Evolutionary conservation across 1,140 invertebrate genomes (phyloP).

Genomic region (Drosophila bocqueti): DNA sequence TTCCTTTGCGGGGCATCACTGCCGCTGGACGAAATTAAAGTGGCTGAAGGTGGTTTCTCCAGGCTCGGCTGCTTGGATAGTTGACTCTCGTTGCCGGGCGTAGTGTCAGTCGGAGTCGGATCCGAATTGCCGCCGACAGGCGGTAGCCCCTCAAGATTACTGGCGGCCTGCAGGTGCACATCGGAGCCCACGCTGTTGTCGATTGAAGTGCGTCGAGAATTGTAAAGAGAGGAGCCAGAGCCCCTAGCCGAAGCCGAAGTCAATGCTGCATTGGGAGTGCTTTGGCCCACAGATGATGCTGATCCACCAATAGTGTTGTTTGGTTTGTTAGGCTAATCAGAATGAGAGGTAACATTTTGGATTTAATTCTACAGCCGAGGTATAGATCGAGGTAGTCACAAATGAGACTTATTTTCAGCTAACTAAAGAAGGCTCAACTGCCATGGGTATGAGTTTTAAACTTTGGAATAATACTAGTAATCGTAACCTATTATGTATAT

Average conservation of each 20-base stretch:
- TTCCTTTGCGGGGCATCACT: slow-evolving; percentile 39
- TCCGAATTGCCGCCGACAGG: slow-evolving; percentile 35
- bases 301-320: slow-evolving; percentile 41
- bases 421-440: not conserved
- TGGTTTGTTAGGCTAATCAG: slow-evolving; percentile 51
- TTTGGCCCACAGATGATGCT: slow-evolving; percentile 61
- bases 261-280: slow-evolving; percentile 68
- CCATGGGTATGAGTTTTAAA: not conserved
- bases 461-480: not conserved
- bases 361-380: not conserved
- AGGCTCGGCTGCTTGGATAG: slow-evolving; percentile 75
- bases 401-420: not conserved
- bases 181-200: slow-evolving; percentile 79
- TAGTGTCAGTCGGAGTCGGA: slow-evolving; percentile 51
- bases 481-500: too few species aligned
- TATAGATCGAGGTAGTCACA: not conserved
- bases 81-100: slow-evolving; percentile 49
- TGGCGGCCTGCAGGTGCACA: slow-evolving; percentile 62
- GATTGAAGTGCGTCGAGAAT: slow-evolving; percentile 80
- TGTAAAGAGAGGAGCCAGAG: slow-evolving; percentile 81
- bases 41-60: slow-evolving; percentile 57
- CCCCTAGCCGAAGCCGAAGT: slow-evolving; percentile 77
- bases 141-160: slow-evolving; percentile 53
- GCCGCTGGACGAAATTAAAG: slow-evolving; percentile 30
- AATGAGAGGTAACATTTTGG: not conserved